A percentile compares a stretch with the other conserved stretches of the same genome.
Conservation (phyloP, 2,797 vertebrate genomes). For the Eospalax fontanierii region DNA sequence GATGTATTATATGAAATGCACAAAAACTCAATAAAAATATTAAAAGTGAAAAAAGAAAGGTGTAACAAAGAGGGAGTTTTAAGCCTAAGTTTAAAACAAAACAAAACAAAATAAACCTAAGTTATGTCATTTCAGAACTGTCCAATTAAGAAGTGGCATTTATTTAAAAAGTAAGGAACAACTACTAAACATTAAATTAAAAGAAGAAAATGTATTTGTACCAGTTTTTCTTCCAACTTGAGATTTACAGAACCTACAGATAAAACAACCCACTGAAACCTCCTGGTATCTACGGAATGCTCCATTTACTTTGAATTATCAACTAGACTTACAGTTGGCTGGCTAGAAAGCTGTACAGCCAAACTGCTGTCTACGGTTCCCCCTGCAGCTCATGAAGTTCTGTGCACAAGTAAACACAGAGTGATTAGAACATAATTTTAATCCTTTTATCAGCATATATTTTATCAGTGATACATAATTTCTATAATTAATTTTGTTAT, state of each 20-base stretch:
- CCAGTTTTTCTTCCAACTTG: constrained; percentile 33
- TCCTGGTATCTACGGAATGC: constrained; percentile 9
- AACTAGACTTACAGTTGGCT: constrained; percentile 34
- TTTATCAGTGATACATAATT: constrained; percentile 41
- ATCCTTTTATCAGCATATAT: constrained; percentile 41
- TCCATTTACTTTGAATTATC: constrained; percentile 47
- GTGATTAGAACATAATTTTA: constrained; percentile 39
- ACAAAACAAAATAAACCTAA: background rate
- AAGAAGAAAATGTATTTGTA: background rate
- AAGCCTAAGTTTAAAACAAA: background rate
- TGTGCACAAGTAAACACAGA: background rate
- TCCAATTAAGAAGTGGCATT: constrained; percentile 1
- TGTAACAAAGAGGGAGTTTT: background rate
- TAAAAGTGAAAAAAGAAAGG: too few species aligned
- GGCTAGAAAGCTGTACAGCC: background rate
- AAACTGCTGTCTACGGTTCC: constrained; percentile 28
- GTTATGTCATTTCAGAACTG: constrained; percentile 37
- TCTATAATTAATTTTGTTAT: constrained; percentile 42
- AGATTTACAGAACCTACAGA: constrained; percentile 60
- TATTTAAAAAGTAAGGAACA: constrained; percentile 28
- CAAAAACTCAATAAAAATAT: too few species aligned
- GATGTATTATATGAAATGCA: too few species aligned
- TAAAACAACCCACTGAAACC: constrained; percentile 23
- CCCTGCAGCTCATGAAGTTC: constrained; percentile 49
- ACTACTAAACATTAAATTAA: constrained; percentile 45